phyloP scores from a whole-genome alignment of 2,888 invertebrate genomes.

The Nemoura dubitans region DNA sequence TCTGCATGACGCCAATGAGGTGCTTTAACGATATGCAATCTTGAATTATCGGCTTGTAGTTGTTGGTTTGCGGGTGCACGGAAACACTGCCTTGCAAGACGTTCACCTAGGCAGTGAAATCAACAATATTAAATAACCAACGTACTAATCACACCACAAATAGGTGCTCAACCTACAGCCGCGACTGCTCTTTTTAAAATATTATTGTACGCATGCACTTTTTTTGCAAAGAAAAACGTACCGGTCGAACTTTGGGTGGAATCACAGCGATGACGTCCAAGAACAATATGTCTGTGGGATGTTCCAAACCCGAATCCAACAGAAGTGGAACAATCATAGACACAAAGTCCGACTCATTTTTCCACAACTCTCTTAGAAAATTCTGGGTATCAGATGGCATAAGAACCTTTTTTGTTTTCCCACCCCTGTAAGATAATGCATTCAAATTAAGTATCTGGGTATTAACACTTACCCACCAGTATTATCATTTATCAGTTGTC shows the following conservation, averaged over 20 bases:
- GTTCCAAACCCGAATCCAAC: conserved; percentile 60
- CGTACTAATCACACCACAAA: no score
- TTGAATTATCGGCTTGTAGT: conserved; percentile 74
- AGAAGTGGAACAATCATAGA: conserved; percentile 77
- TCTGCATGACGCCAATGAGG: conserved; percentile 69
- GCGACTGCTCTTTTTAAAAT: no score
- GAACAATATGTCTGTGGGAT: conserved; percentile 87
- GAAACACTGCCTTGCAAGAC: conserved; percentile 70
- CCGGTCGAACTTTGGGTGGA: conserved; percentile 87
- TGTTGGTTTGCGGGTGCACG: conserved; percentile 80
- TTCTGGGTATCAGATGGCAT: neutral
- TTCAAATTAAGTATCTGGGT: no score
- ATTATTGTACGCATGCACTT: no score
- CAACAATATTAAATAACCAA: neutral
- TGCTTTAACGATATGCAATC: conserved; percentile 72
- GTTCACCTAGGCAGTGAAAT: conserved; percentile 58
- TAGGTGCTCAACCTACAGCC: no score
- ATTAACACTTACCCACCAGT: no score
- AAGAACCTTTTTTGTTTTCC: neutral
- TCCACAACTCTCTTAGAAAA: conserved; percentile 75
- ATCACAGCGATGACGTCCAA: conserved; percentile 84
- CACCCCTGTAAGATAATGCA: neutral
- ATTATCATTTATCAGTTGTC: no score
- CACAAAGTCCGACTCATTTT: conserved; percentile 75
- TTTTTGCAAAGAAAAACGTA: conserved; percentile 34